Base-by-base conservation (phyloP, 2,113 vertebrate species). In the Clarias gariepinus region DNA sequence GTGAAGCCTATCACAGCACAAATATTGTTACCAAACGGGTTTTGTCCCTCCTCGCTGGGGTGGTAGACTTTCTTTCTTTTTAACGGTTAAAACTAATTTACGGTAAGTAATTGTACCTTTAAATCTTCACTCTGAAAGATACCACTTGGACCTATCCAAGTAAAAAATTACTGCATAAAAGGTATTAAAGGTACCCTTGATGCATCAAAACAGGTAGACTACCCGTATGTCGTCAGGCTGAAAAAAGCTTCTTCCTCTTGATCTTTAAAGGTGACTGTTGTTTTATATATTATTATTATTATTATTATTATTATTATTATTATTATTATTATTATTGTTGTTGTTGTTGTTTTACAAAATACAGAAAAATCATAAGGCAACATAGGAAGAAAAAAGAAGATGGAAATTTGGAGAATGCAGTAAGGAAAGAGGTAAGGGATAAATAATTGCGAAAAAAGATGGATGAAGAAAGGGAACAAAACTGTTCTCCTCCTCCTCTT, bases 401-500 rank as follows among this genome's bases (percentile, higher is more conserved):
- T 30, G 25, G 66, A 71, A 16, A 80, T 60, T 61, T 60, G 30
- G 19, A 41, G 28, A 66, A 33, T 83, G 33, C 1, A 33, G 41
- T 52, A 21, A 1, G 64, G 33, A 69, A 53, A 53, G 30, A 68
- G 61, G 30, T 41, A 81, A 81, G 30, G 63, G 60, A 64, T 41
- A 28, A 74, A 36, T 41, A 85, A 36, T 66, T 60, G 15, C 25
- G 30, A 28, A 73, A 55, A 25, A 60, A 30, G 52, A 41, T n/a
- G 23, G 82, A 83, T 52, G 81, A 57, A 69, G 18, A 36, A 15
- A 85, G 61, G 23, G 81, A 55, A 86, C 88, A 93, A 94, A 91
- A 94, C 89, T 92, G 92, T 94, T 94, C 94, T 93, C 52, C 52
- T n/a, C 52, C 52, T n/a, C 58, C 60, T 64, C 94, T 91, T 94